A percentile compares a stretch with the other conserved stretches of the same genome.
phyloP scores from a whole-genome alignment of 1,140 invertebrate species.

The Magallana ariakensis region DNA sequence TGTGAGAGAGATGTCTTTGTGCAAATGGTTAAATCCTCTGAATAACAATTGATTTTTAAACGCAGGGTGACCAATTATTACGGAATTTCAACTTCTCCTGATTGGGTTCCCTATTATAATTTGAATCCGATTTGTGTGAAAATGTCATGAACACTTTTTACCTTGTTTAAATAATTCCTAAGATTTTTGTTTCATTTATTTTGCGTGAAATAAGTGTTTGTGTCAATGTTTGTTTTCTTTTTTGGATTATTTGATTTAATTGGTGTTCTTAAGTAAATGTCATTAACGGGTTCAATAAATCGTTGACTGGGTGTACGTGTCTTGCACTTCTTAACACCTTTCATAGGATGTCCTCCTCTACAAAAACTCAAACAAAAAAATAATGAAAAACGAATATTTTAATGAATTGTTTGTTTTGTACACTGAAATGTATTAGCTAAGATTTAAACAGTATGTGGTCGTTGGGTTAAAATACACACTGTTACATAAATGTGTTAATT shows the following conservation, averaged over 20 bases:
- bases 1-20: conserved; percentile 26
- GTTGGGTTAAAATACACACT: conserved; percentile 25
- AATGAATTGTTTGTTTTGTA: conserved; percentile 32
- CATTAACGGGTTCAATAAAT: conserved; percentile 34
- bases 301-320: conserved; percentile 2
- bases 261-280: conserved; percentile 36
- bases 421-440: conserved; percentile 1
- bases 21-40: background rate
- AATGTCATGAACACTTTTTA: conserved; percentile 39
- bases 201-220: conserved; percentile 38
- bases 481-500: conserved; percentile 35
- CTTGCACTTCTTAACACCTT: background rate
- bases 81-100: background rate
- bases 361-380: conserved; percentile 26
- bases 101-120: conserved; percentile 29
- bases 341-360: conserved; percentile 12
- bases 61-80: conserved; percentile 17
- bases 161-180: conserved; percentile 38
- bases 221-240: conserved; percentile 44
- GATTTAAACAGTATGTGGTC: background rate
- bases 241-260: conserved; percentile 36
- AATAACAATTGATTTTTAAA: conserved; percentile 35
- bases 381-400: background rate
- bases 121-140: conserved; percentile 40
- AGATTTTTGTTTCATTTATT: conserved; percentile 47